Percentiles rank a stretch among this genome's conserved stretches.
These are phyloP conservation scores for Apodemia hepburni DNA, from an alignment of 2,888 invertebrate species.

Conservation along the genomic window DNA sequence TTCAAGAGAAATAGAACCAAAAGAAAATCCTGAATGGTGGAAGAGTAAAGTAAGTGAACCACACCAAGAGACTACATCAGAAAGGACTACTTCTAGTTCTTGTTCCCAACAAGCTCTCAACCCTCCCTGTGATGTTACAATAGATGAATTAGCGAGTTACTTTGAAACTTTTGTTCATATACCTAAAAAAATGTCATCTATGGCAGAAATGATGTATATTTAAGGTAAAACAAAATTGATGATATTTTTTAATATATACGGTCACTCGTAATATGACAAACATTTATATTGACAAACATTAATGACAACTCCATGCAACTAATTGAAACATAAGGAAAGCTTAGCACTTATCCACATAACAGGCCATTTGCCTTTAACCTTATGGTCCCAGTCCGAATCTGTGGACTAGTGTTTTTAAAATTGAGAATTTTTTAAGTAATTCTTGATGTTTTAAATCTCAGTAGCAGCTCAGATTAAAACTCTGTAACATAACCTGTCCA, in stretches of 20 bases:
- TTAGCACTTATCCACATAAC: no score
- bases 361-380: no score
- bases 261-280: slow-evolving; percentile 15
- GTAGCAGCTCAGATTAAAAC: no score
- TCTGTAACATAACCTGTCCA: no score
- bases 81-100: slow-evolving; percentile 53
- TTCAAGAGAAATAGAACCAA: slow-evolving; percentile 33
- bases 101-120: slow-evolving; percentile 91
- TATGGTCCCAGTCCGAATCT: no score
- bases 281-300: background rate
- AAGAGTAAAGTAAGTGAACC: slow-evolving; percentile 40
- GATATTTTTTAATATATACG: slow-evolving; percentile 14
- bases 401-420: no score
- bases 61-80: slow-evolving; percentile 39
- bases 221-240: slow-evolving; percentile 53
- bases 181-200: slow-evolving; percentile 98
- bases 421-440: no score
- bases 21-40: slow-evolving; percentile 54
- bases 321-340: no score
- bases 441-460: no score
- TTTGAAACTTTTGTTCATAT: slow-evolving; percentile 97
- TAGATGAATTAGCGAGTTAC: slow-evolving; percentile 96
- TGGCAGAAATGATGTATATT: slow-evolving; percentile 99
- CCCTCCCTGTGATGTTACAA: slow-evolving; percentile 91
- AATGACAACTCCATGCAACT: no score